Conservation (phyloP, 2,888 invertebrate species). For the Macrophya annulata region DNA sequence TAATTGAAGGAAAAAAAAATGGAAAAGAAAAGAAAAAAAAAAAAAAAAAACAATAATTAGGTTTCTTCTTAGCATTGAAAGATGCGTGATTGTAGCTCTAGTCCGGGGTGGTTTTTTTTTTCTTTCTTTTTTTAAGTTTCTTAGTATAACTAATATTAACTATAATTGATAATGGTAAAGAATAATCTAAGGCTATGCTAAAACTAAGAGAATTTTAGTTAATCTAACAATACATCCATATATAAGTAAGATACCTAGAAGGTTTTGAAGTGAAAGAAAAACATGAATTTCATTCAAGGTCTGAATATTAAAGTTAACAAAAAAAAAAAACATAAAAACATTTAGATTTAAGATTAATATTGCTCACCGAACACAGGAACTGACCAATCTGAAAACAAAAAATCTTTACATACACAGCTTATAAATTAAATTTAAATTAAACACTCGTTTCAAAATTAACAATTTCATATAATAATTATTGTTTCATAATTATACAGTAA, state of each 20-base stretch:
- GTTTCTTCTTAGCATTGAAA: conserved; percentile 53
- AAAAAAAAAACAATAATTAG: conserved; percentile 18
- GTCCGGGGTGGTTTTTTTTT: conserved; percentile 65
- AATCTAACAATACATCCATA: conserved; percentile 47
- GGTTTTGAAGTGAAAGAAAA: background rate
- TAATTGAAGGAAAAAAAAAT: conserved; percentile 57
- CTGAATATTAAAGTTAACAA: conserved; percentile 39
- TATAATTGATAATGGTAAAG: conserved; percentile 58
- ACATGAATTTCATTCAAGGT: conserved; percentile 51
- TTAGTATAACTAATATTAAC: conserved; percentile 11
- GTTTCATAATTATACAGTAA: background rate
- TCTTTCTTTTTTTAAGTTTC: conserved; percentile 52
- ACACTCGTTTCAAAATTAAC: background rate
- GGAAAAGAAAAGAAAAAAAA: background rate
- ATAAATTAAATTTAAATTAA: background rate
- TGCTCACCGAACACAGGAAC: conserved; percentile 49
- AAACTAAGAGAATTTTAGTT: conserved; percentile 41
- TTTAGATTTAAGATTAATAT: conserved; percentile 60
- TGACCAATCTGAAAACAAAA: conserved; percentile 34
- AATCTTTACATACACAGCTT: background rate
- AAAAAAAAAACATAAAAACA: conserved; percentile 49
- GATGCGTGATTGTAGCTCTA: conserved; percentile 74
- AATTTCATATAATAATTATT: background rate
- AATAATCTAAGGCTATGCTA: conserved; percentile 58
- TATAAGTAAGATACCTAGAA: conserved; percentile 10